Percentiles rank a stretch among this genome's conserved stretches.
Evolutionary conservation across 2,888 invertebrate genomes (phyloP).

Genomic region (Cryptocephalus moraei): DNA sequence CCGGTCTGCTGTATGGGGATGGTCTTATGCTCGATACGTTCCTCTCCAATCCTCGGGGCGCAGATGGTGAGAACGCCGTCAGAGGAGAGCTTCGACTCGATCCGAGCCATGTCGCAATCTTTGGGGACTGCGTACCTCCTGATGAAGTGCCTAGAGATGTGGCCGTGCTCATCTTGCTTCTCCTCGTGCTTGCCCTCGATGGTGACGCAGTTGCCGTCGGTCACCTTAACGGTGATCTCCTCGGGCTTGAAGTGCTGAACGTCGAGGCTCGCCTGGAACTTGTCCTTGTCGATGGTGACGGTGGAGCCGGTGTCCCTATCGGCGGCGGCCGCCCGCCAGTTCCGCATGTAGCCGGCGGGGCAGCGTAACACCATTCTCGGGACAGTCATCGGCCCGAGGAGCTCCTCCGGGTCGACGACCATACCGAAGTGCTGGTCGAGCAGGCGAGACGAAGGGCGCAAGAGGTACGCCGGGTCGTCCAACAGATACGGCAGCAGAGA

Average conservation of each 20-base stretch:
- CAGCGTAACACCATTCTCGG: constrained; percentile 1
- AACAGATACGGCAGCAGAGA: background rate
- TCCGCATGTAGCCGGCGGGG: constrained; percentile 4
- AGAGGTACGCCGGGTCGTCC: background rate
- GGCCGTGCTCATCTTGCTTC: constrained; percentile 62
- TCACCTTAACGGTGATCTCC: constrained; percentile 65
- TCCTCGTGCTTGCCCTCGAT: constrained; percentile 74
- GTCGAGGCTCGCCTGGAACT: constrained; percentile 61
- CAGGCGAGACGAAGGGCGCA: constrained; percentile 3
- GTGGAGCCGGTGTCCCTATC: constrained; percentile 12
- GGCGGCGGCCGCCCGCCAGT: constrained; percentile 5
- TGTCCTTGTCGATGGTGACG: constrained; percentile 45
- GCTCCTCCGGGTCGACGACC: constrained; percentile 2
- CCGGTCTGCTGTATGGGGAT: constrained; percentile 8
- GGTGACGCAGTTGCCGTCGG: constrained; percentile 51
- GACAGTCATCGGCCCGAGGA: constrained; percentile 2
- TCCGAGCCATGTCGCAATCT: constrained; percentile 59
- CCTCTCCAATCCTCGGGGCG: constrained; percentile 41
- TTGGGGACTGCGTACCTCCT: constrained; percentile 64
- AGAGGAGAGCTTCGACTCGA: constrained; percentile 64
- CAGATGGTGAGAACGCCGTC: constrained; percentile 63
- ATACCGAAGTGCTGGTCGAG: constrained; percentile 4
- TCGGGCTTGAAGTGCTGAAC: constrained; percentile 67
- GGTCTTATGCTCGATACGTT: constrained; percentile 5
- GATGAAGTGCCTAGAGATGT: constrained; percentile 65